Conservation (phyloP, 2,888 invertebrate species). For the Noctua janthina region DNA sequence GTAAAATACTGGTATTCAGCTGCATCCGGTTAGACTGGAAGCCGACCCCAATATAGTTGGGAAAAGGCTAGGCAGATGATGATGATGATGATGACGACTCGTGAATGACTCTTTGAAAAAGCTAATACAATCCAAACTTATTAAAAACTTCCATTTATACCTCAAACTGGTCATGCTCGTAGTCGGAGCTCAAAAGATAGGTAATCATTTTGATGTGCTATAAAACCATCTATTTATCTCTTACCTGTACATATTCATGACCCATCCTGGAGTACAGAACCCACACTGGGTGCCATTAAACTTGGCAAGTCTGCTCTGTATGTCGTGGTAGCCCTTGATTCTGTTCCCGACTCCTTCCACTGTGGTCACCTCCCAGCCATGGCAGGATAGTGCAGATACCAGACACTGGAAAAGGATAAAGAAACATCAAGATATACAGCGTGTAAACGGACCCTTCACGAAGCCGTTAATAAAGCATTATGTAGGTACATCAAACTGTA, state of each 20-base stretch:
- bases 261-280: conserved; percentile 94
- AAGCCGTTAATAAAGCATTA: too few relatives aligned
- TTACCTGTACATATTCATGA: conserved; percentile 93
- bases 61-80: too few relatives aligned
- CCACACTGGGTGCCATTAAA: conserved; percentile 93
- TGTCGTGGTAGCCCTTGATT: conserved; percentile 91
- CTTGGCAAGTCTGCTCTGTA: conserved; percentile 91
- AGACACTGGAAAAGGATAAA: conserved; percentile 88
- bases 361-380: conserved; percentile 92
- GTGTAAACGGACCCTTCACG: too few relatives aligned
- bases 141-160: neutral
- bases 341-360: conserved; percentile 93
- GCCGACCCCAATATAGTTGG: too few relatives aligned
- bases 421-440: neutral
- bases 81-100: too few relatives aligned
- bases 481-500: too few relatives aligned
- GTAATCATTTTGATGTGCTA: neutral
- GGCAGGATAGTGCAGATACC: conserved; percentile 90
- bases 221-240: neutral
- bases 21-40: too few relatives aligned
- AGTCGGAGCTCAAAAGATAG: neutral
- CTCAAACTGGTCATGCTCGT: neutral
- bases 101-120: neutral
- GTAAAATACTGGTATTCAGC: too few relatives aligned
- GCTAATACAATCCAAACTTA: neutral